phyloP scores from a whole-genome alignment of 2,113 vertebrate species.

The Hyla sarda region DNA sequence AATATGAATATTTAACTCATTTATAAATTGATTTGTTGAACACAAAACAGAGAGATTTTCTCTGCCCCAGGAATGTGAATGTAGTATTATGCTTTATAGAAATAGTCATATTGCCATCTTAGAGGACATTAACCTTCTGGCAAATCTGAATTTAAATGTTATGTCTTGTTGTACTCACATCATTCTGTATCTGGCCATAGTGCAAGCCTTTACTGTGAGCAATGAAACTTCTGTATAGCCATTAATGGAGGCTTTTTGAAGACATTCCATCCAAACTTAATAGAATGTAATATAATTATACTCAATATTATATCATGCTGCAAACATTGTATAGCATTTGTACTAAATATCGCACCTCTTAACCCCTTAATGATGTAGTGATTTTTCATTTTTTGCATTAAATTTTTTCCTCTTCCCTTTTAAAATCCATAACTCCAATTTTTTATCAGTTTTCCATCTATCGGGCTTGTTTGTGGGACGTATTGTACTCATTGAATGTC shows the following conservation, averaged over 20 bases:
- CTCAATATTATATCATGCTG: not conserved
- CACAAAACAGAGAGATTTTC: conserved; percentile 45
- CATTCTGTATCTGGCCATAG: conserved; percentile 3
- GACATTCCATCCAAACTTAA: not conserved
- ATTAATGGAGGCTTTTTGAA: not conserved
- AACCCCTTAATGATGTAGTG: no score
- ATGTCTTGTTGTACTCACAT: conserved; percentile 17
- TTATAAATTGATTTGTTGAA: conserved; percentile 54
- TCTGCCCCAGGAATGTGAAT: conserved; percentile 44
- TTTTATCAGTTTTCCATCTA: no score
- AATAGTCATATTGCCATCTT: conserved; percentile 17
- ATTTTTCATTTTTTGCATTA: no score
- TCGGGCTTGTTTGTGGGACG: no score
- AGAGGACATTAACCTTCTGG: conserved; percentile 30
- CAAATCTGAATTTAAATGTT: conserved; percentile 35
- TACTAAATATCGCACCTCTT: not conserved
- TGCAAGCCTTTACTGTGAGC: not conserved
- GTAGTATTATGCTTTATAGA: conserved; percentile 11
- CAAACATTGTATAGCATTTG: not conserved
- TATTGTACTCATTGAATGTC: no score
- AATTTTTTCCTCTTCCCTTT: not conserved
- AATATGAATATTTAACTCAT: conserved; percentile 56
- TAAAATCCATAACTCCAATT: no score
- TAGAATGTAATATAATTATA: not conserved
- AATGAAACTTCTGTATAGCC: not conserved